These are phyloP conservation scores for Petrolisthes manimaculis DNA, from an alignment of 2,888 invertebrate genomes.

Conservation along the genomic window DNA sequence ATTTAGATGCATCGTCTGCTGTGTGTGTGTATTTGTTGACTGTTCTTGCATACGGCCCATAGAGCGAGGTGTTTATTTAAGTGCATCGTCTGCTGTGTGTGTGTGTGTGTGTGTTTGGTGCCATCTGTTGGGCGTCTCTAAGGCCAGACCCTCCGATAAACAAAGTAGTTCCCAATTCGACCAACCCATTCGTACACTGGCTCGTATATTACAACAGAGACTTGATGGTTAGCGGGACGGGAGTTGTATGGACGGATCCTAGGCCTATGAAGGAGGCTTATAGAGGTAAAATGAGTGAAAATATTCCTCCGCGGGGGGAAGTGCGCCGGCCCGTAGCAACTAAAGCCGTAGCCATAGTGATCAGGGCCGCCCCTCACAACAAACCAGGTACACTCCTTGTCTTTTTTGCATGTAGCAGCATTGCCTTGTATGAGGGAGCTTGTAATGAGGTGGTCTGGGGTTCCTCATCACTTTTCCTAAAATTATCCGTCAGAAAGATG, in stretches of 20 bases:
- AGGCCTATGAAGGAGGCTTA: background rate
- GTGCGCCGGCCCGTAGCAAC: slow-evolving; percentile 57
- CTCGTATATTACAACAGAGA: background rate
- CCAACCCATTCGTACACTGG: background rate
- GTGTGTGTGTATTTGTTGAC: too few relatives aligned
- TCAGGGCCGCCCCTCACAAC: slow-evolving; percentile 36
- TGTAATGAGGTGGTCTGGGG: background rate
- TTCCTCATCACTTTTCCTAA: background rate
- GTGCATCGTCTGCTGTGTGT: slow-evolving; percentile 33
- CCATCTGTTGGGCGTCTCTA: slow-evolving; percentile 51
- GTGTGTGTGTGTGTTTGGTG: background rate
- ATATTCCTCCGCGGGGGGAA: slow-evolving; percentile 42
- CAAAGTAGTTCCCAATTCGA: slow-evolving; percentile 23
- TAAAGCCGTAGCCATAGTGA: slow-evolving; percentile 58
- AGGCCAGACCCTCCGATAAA: slow-evolving; percentile 52
- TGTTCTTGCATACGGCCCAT: background rate
- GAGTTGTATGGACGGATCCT: background rate
- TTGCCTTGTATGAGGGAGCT: background rate
- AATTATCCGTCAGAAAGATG: background rate
- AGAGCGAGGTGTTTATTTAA: background rate
- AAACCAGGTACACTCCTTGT: slow-evolving; percentile 43
- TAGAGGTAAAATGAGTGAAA: background rate
- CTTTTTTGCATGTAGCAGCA: slow-evolving; percentile 23
- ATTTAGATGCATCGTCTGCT: too few relatives aligned
- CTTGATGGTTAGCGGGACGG: too few relatives aligned